Evolutionary conservation across 2,113 vertebrate species (phyloP), one percentile per base, ranked within the genome.

Genomic region (Harpagus bidentatus): DNA sequence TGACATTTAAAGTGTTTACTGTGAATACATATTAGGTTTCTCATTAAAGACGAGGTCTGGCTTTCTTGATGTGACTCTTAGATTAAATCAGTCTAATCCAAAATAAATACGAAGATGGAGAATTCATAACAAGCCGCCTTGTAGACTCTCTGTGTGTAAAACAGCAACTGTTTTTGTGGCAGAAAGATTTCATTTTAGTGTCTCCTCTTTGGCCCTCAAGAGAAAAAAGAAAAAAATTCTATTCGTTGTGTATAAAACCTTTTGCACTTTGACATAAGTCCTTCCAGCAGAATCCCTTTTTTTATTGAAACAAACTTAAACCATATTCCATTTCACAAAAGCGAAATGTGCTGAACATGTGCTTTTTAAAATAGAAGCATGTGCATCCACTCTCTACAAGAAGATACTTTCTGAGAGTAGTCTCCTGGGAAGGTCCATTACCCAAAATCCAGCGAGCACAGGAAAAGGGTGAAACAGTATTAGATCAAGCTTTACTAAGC

Each of bases 281-380:
- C 88, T 98, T 98, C 95, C 97, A 98, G 96, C 94, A 95, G 95
- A 97, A 96, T 92, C 93, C 34, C 22, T 29, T 42, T 86, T 97
- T 97, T 97, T 91, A 96, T 84, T 97, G 96, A 97, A 97, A 97
- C 92, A 98, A 98, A 98, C 97, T 97, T 98, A 97, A 98, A 97
- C 97, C 98, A 97, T 98, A 98, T 98, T 98, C 97, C 96, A 71
- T 98, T 98, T 98, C 98, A 98, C 96, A 97, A 97, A 97, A 97
- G 96, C 91, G 8, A 98, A 98, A 98, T 98, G 97, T 98, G 98
- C 97, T 97, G 97, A 98, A 97, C 98, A 98, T 98, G 97, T 98
- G 98, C 97, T 98, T 98, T 98, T 96, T 93, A 97, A 97, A 97
- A 97, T 76, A 97, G 96, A 98, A 97, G 97, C 98, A 98, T 98